Conservation (phyloP, 2,888 invertebrate species). For the Megamerina dolium region DNA sequence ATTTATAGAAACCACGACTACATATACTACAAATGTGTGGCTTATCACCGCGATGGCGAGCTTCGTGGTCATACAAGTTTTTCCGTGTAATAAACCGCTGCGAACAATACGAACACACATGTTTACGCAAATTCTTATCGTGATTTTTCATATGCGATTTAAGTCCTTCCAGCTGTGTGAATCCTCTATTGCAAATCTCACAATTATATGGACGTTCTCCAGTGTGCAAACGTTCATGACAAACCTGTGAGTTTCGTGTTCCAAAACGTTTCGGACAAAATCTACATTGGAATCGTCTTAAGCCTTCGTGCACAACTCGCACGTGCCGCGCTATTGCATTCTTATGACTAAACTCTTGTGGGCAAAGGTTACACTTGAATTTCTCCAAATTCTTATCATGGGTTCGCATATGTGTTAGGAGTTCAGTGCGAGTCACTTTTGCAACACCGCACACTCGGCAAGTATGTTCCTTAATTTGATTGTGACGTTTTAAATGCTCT, state of each 20-base stretch:
- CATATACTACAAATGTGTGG: constrained; percentile 30
- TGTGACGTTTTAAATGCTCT: constrained; percentile 41
- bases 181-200: constrained; percentile 24
- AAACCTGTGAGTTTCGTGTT: constrained; percentile 36
- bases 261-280: constrained; percentile 39
- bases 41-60: constrained; percentile 30
- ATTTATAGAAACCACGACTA: constrained; percentile 23
- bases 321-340: constrained; percentile 36
- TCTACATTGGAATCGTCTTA: constrained; percentile 34
- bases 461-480: constrained; percentile 36
- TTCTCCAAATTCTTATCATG: constrained; percentile 40
- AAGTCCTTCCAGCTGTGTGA: constrained; percentile 24
- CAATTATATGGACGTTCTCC: constrained; percentile 26
- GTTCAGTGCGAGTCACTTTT: constrained; percentile 41
- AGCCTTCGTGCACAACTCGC: constrained; percentile 41
- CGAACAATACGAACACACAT: constrained; percentile 27
- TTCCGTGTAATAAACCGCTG: constrained; percentile 30
- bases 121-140: constrained; percentile 25
- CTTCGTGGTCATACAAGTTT: constrained; percentile 29
- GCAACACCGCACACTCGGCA: constrained; percentile 41
- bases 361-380: constrained; percentile 39
- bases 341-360: constrained; percentile 40
- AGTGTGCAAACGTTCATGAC: constrained; percentile 36
- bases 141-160: constrained; percentile 34
- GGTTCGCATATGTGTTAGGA: constrained; percentile 39